Evolutionary conservation across 2,113 vertebrate genomes (phyloP).

Genomic region (Haemorhous mexicanus): DNA sequence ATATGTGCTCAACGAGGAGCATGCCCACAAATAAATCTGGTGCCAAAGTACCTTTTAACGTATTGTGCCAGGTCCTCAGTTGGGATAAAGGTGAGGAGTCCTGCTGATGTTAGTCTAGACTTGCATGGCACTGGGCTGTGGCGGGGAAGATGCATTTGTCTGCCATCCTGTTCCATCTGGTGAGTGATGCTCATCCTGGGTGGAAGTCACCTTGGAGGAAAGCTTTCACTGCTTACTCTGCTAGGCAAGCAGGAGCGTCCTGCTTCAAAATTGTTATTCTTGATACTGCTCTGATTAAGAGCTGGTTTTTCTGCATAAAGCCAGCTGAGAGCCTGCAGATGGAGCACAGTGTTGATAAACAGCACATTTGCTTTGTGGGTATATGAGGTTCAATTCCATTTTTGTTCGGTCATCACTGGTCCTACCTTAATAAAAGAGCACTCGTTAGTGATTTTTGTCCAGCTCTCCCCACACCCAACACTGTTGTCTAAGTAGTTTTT

Average conservation of each 20-base stretch:
- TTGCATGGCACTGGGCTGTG: not conserved
- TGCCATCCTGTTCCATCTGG: not conserved
- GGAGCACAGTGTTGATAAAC: not conserved
- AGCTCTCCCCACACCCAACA: not conserved
- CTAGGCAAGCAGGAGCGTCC: not conserved
- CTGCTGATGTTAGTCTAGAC: not conserved
- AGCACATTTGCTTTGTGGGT: not conserved
- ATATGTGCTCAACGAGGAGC: not conserved
- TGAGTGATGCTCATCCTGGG: not conserved
- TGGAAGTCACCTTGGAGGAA: conserved; percentile 49
- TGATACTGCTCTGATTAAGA: not conserved
- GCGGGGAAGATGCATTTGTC: not conserved
- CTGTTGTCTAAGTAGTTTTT: not conserved
- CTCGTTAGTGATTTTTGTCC: not conserved
- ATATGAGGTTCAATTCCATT: not conserved
- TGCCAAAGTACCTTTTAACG: not conserved
- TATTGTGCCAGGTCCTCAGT: not conserved
- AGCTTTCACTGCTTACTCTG: not conserved
- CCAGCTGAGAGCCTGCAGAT: not conserved
- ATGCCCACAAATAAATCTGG: not conserved
- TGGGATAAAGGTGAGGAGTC: not conserved
- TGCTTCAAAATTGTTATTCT: not conserved
- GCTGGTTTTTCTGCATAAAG: not conserved
- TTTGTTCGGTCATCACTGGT: not conserved
- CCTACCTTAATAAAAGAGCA: not conserved